phyloP scores from a whole-genome alignment of 2,113 vertebrate species.

The Phoenicopterus ruber region DNA sequence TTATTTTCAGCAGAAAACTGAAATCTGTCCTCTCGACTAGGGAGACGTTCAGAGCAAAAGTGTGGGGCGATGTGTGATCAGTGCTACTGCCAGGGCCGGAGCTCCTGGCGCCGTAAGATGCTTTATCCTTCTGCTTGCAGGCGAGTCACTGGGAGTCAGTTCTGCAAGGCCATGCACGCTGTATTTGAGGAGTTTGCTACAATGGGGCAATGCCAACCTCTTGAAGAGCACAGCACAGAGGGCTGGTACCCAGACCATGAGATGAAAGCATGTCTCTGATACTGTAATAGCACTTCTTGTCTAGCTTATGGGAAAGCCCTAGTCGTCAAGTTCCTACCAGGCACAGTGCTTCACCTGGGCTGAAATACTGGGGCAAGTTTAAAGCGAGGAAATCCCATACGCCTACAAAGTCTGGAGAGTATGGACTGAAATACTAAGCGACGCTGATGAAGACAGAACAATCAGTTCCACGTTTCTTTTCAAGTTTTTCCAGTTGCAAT shows the following conservation, averaged over 20 bases:
- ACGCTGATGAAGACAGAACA: neutral
- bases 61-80: neutral
- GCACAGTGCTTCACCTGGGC: neutral
- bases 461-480: conserved; percentile 54
- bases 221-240: conserved; percentile 18
- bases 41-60: neutral
- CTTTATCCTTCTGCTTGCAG: neutral
- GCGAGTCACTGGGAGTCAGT: neutral
- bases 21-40: neutral
- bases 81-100: neutral
- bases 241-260: neutral
- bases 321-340: neutral
- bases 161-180: conserved; percentile 25
- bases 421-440: neutral
- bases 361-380: neutral
- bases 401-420: neutral
- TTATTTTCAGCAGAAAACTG: conserved; percentile 9
- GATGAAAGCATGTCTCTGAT: neutral
- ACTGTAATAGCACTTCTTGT: conserved; percentile 45
- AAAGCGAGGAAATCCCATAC: neutral
- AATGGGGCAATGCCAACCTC: neutral
- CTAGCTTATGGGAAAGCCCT: neutral
- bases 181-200: neutral
- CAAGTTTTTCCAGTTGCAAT: conserved; percentile 72
- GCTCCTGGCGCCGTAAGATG: neutral